Evolutionary conservation across 1,140 invertebrate species (phyloP).

Genomic region (Heliothis subflexa): DNA sequence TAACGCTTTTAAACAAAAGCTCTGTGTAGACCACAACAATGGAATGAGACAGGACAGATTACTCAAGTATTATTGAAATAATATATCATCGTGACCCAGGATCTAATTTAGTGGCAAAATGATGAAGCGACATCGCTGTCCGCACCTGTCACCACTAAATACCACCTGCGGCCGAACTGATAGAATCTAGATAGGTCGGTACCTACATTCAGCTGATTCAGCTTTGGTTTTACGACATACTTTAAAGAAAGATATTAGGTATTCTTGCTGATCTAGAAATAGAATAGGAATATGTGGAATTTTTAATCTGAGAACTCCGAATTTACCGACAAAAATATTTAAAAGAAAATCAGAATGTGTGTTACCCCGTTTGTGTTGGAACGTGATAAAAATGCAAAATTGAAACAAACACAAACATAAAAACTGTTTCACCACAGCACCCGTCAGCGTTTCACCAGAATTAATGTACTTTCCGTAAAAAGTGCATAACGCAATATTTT

Average conservation of each 20-base stretch:
- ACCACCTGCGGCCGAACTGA: constrained; percentile 24
- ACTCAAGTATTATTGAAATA: constrained; percentile 40
- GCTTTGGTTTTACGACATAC: not conserved
- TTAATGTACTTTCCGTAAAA: constrained; percentile 32
- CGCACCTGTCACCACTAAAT: constrained; percentile 37
- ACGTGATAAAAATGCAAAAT: constrained; percentile 32
- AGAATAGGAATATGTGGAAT: not conserved
- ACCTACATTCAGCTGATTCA: not conserved
- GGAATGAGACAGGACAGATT: constrained; percentile 22
- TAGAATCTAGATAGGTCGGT: not conserved
- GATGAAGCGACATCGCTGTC: constrained; percentile 30
- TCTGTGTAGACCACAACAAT: not conserved
- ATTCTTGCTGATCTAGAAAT: not conserved
- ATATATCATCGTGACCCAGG: constrained; percentile 33
- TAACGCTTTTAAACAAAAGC: not conserved
- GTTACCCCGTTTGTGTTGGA: not conserved
- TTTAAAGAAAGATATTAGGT: not conserved
- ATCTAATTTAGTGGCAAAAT: constrained; percentile 34
- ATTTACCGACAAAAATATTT: not conserved
- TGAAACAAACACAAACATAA: constrained; percentile 37
- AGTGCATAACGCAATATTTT: constrained; percentile 39
- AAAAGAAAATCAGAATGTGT: constrained; percentile 4
- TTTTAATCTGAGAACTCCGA: not conserved
- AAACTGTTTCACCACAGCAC: constrained; percentile 19
- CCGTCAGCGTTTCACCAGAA: constrained; percentile 40